These are phyloP conservation scores for Porites cylindrica DNA, from an alignment of 92 coral and sea anemone genomes.

Conservation along the genomic window DNA sequence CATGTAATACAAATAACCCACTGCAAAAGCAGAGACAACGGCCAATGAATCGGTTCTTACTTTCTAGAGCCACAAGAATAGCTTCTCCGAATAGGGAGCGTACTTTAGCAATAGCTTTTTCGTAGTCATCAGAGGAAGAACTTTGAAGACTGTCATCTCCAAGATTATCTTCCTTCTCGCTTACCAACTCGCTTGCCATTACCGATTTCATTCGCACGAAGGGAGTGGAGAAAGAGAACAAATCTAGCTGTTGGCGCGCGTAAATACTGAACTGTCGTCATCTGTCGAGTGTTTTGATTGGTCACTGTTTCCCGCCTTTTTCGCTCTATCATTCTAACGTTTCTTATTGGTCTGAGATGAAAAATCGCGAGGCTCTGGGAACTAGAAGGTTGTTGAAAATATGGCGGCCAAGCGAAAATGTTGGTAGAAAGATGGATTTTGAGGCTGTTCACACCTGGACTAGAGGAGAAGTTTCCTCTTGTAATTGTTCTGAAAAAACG, in stretches of 20 bases:
- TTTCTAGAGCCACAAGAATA: slow-evolving; percentile 46
- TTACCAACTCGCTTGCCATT: slow-evolving; percentile 36
- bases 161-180: slow-evolving; percentile 10
- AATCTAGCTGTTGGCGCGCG: slow-evolving; percentile 18
- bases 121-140: slow-evolving; percentile 34
- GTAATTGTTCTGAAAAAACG: slow-evolving; percentile 46
- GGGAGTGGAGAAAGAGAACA: not conserved
- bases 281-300: slow-evolving; percentile 44
- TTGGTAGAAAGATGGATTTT: slow-evolving; percentile 5
- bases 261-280: slow-evolving; percentile 37
- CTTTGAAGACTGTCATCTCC: slow-evolving; percentile 23
- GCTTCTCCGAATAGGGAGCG: slow-evolving; percentile 42
- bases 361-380: slow-evolving; percentile 29
- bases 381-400: slow-evolving; percentile 21
- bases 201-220: slow-evolving; percentile 8
- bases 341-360: slow-evolving; percentile 28
- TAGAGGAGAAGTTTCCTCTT: slow-evolving; percentile 53
- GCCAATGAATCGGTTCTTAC: slow-evolving; percentile 33
- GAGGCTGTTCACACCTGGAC: slow-evolving; percentile 16
- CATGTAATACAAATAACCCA: too few species aligned
- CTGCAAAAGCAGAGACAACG: too few species aligned
- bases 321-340: slow-evolving; percentile 20
- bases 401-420: slow-evolving; percentile 1
- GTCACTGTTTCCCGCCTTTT: slow-evolving; percentile 32
- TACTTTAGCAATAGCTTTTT: slow-evolving; percentile 31